phyloP scores from a whole-genome alignment of 23 tunicate genomes.

The Clavelina lepadiformis region DNA sequence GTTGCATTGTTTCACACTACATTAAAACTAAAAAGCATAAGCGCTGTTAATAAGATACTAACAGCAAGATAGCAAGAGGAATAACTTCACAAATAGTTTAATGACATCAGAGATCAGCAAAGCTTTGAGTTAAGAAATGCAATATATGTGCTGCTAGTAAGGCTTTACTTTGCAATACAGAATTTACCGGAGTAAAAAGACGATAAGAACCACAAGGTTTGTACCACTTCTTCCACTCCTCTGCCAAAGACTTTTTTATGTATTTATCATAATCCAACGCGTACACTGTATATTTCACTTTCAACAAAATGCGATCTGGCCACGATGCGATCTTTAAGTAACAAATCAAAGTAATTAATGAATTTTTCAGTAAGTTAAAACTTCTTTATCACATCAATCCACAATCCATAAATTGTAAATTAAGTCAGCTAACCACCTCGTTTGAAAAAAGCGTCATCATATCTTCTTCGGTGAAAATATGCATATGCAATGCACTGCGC shows the following conservation, averaged over 20 bases:
- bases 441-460: slow-evolving; percentile 68
- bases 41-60: no score
- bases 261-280: slow-evolving; percentile 53
- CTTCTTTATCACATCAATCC: no score
- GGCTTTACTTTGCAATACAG: neutral
- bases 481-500: slow-evolving; percentile 46
- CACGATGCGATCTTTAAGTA: slow-evolving; percentile 63
- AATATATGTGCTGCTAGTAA: no score
- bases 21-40: no score
- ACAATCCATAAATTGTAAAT: neutral
- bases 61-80: no score
- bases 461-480: slow-evolving; percentile 95
- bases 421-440: slow-evolving; percentile 30
- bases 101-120: no score
- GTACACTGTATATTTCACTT: slow-evolving; percentile 51
- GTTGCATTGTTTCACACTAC: no score
- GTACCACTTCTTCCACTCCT: slow-evolving; percentile 97
- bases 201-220: slow-evolving; percentile 98
- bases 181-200: slow-evolving; percentile 73
- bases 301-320: slow-evolving; percentile 35
- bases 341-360: neutral
- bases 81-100: no score
- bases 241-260: slow-evolving; percentile 39
- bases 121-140: no score
- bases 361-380: slow-evolving; percentile 1